Base-by-base conservation (phyloP, 2,113 vertebrate species). In the Cinclus mexicanus region DNA sequence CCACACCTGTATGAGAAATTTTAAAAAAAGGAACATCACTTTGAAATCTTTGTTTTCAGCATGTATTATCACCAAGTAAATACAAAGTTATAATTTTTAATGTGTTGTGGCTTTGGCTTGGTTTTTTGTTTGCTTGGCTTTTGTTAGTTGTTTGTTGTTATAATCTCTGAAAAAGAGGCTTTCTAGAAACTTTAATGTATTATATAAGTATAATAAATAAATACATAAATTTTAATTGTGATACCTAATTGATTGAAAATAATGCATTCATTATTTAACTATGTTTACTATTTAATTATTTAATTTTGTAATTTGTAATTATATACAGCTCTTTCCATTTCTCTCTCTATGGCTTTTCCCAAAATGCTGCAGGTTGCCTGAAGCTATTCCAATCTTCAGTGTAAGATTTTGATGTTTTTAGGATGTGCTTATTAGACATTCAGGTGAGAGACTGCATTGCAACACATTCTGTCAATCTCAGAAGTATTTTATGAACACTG, bases 341-440 rank as follows among this genome's bases (percentile, higher is more conserved):
- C 15, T 63, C 26, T 79, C 41, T 83, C 56, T 44, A 9, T 21
- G 37, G 26, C 14, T 90, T 60, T 53, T 50, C 63, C 86, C 55
- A 46, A 70, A 83, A 83, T 87, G 71, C 52, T 87, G 50, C 42
- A 67, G 3, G 22, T 56, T 74, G 47, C 82, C 88, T 63, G 52
- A 92, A 74, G 76, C 42, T 60, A 67, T 94, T 95, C 21, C 64
- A 24, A 67, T 72, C 24, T n/a, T 79, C 25, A 71, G 16, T 63
- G 46, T 78, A 80, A 84, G 78, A 80, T 53, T 79, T 52, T 94
- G 80, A 83, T 53, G 9, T 67, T 94, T 95, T 81, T 79, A 65
- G 63, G 50, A 24, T 83, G 39, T 52, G 35, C 81, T 90, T 87
- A 59, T 93, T 90, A 94, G 35, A 21, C 61, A 74, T 95, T 96